Conservation (phyloP, 2,888 invertebrate species). For the Theodoxus fluviatilis region DNA sequence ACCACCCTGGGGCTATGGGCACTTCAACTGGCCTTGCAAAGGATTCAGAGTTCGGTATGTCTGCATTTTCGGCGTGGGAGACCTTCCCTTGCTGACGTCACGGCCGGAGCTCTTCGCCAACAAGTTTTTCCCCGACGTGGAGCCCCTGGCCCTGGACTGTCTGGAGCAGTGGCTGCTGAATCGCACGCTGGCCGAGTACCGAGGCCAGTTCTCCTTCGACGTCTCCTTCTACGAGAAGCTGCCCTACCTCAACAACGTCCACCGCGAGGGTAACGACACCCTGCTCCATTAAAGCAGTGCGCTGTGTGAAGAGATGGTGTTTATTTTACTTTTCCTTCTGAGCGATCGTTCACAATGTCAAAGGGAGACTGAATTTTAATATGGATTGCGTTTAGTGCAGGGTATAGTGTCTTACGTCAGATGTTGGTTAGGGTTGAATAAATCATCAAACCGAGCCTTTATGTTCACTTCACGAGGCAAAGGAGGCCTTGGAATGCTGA, state of each 20-base stretch:
- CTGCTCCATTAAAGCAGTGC: no score
- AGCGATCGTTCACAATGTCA: no score
- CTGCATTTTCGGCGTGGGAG: constrained; percentile 51
- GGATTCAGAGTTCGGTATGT: constrained; percentile 49
- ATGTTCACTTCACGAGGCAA: no score
- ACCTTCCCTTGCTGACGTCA: constrained; percentile 42
- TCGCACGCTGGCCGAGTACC: constrained; percentile 32
- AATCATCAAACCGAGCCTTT: no score
- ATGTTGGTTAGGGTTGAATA: no score
- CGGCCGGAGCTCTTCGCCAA: constrained; percentile 52
- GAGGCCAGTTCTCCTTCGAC: constrained; percentile 26
- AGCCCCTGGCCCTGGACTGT: constrained; percentile 47
- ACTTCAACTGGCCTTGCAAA: constrained; percentile 43
- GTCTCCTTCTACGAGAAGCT: constrained; percentile 28
- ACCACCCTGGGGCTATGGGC: constrained; percentile 31
- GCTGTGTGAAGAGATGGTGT: no score
- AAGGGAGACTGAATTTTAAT: no score
- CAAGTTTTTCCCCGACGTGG: constrained; percentile 49
- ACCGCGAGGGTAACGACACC: no score
- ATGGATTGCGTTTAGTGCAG: no score
- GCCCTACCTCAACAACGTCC: constrained; percentile 30
- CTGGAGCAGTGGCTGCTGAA: constrained; percentile 47
- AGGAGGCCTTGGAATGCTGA: no score
- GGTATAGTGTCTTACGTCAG: no score
- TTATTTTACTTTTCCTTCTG: no score